Conservation (phyloP, 2,888 invertebrate genomes). For the Xestia c-nigrum region DNA sequence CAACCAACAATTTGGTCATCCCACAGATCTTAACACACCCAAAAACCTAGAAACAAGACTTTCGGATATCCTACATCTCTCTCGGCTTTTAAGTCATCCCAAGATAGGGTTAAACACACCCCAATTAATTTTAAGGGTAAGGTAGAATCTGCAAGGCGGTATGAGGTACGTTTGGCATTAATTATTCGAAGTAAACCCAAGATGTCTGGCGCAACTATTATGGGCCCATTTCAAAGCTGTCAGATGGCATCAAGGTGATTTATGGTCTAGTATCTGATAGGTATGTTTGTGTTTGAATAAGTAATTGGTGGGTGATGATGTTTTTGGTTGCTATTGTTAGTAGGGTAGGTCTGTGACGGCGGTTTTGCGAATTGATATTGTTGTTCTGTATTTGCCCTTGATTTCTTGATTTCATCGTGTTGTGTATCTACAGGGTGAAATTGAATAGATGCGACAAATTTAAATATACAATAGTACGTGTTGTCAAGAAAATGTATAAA, state of each 20-base stretch:
- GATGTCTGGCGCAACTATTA: constrained; percentile 68
- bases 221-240: constrained; percentile 68
- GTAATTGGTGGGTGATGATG: constrained; percentile 61
- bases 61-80: constrained; percentile 45
- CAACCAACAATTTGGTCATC: background rate
- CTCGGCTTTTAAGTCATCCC: constrained; percentile 56
- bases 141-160: constrained; percentile 50
- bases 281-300: constrained; percentile 66
- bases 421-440: background rate
- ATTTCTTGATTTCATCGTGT: background rate
- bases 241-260: constrained; percentile 71
- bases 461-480: too few species aligned
- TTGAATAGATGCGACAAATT: too few species aligned
- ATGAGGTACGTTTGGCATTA: constrained; percentile 68
- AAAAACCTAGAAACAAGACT: constrained; percentile 36
- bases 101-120: constrained; percentile 62
- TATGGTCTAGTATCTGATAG: constrained; percentile 64
- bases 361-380: background rate
- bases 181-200: constrained; percentile 66
- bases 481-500: too few species aligned
- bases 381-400: background rate
- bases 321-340: constrained; percentile 42
- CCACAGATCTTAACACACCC: constrained; percentile 5
- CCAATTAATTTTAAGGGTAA: constrained; percentile 69
- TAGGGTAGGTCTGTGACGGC: constrained; percentile 6